phyloP scores from a whole-genome alignment of 2,888 invertebrate genomes.

The Troides oblongomaculatus region DNA sequence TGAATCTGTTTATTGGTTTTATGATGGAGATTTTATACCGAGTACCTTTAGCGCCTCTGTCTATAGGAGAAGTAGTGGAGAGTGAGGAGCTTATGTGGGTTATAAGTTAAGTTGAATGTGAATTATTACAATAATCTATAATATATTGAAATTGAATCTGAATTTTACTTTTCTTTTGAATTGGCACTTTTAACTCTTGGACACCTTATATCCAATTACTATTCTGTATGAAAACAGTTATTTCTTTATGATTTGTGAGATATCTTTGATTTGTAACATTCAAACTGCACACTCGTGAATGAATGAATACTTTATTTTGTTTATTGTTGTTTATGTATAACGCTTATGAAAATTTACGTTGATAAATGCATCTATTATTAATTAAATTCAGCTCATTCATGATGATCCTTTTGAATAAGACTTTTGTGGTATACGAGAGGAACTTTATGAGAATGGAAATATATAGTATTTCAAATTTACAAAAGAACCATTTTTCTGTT shows the following conservation, averaged over 20 bases:
- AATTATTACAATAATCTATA: conserved; percentile 80
- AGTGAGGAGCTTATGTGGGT: conserved; percentile 78
- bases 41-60: conserved; percentile 78
- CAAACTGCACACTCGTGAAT: conserved; percentile 1
- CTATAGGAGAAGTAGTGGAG: conserved; percentile 70
- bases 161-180: conserved; percentile 76
- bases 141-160: conserved; percentile 80
- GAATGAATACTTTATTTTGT: conserved; percentile 12
- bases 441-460: conserved; percentile 21
- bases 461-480: conserved; percentile 24
- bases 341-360: conserved; percentile 7
- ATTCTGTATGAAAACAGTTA: conserved; percentile 17
- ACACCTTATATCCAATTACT: conserved; percentile 45
- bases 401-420: conserved; percentile 18
- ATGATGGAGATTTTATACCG: conserved; percentile 79
- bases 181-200: conserved; percentile 64
- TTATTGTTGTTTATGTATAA: conserved; percentile 26
- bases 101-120: conserved; percentile 80
- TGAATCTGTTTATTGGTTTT: conserved; percentile 80
- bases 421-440: conserved; percentile 26
- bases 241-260: neutral
- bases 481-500: conserved; percentile 21
- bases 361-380: conserved; percentile 7
- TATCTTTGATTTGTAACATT: conserved; percentile 6
- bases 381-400: conserved; percentile 6